Evolutionary conservation across 1,140 invertebrate genomes (phyloP).

Genomic region (Drosophila ercepeae): DNA sequence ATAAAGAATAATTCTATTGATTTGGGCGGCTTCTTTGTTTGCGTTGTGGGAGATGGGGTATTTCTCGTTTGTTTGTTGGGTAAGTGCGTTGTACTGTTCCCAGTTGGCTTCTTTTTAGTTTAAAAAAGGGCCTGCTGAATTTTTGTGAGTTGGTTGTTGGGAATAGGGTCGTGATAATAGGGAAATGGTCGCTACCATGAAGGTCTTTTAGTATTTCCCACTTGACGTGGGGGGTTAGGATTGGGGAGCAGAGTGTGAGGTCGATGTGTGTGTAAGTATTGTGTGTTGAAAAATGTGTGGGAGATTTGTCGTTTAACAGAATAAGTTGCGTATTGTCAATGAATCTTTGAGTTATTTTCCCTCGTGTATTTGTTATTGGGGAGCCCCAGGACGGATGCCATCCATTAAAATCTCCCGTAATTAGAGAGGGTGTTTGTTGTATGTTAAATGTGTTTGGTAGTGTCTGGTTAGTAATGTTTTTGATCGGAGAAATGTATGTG

Average conservation of each 20-base stretch:
- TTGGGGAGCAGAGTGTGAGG: background rate
- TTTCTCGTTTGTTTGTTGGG: slow-evolving; percentile 2
- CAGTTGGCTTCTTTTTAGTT: too few species aligned
- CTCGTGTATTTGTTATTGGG: slow-evolving; percentile 9
- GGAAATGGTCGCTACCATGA: slow-evolving; percentile 22
- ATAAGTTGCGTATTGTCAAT: background rate
- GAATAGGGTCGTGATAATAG: slow-evolving; percentile 27
- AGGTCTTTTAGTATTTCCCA: slow-evolving; percentile 30
- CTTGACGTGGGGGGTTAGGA: slow-evolving; percentile 7
- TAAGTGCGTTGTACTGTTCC: background rate
- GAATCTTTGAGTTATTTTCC: slow-evolving; percentile 14
- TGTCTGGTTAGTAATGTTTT: background rate
- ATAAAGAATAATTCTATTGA: background rate
- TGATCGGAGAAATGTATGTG: background rate
- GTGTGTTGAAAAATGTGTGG: slow-evolving; percentile 17
- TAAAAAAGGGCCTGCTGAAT: slow-evolving; percentile 5
- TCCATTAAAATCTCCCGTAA: slow-evolving; percentile 33
- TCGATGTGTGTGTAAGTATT: background rate
- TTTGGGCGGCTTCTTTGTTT: slow-evolving; percentile 13
- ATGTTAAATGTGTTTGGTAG: background rate
- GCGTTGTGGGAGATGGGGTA: background rate
- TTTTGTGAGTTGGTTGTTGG: background rate
- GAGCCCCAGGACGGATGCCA: slow-evolving; percentile 16
- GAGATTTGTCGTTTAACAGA: background rate
- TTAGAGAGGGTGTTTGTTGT: background rate